Evolutionary conservation across 2,113 vertebrate genomes (phyloP).

Genomic region (Elachura formosa): DNA sequence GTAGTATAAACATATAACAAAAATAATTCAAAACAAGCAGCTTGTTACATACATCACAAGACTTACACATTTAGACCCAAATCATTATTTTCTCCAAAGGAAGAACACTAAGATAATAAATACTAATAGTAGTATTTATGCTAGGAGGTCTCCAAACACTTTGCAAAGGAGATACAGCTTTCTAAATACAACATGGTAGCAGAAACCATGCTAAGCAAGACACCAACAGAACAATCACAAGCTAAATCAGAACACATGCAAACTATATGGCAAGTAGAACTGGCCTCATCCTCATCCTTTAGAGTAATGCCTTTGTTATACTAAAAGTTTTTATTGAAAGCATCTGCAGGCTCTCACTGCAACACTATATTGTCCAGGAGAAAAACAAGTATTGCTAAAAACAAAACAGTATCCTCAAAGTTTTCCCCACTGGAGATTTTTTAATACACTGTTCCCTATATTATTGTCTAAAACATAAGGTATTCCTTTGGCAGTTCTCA

Average conservation of each 20-base stretch:
- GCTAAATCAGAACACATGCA: background rate
- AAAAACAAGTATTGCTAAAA: background rate
- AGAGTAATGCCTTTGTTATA: background rate
- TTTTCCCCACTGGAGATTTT: background rate
- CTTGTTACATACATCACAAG: background rate
- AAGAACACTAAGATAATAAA: background rate
- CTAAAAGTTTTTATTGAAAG: slow-evolving; percentile 5
- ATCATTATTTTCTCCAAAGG: background rate
- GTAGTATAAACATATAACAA: background rate
- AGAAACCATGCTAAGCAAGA: background rate
- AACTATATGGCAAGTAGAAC: background rate
- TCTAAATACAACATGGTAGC: background rate
- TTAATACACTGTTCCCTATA: background rate
- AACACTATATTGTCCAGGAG: background rate
- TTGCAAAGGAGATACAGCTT: background rate
- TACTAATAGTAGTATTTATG: background rate
- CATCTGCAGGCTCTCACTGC: background rate
- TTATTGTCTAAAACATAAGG: background rate
- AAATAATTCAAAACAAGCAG: background rate
- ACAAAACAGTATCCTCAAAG: background rate
- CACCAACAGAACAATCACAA: background rate
- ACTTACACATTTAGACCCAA: background rate
- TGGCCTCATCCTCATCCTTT: background rate
- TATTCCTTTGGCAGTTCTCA: background rate
- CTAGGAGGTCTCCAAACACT: background rate